Evolutionary conservation across 2,113 vertebrate genomes (phyloP), one percentile per base, ranked within the genome.

Genomic region (Ageneiosus marmoratus): DNA sequence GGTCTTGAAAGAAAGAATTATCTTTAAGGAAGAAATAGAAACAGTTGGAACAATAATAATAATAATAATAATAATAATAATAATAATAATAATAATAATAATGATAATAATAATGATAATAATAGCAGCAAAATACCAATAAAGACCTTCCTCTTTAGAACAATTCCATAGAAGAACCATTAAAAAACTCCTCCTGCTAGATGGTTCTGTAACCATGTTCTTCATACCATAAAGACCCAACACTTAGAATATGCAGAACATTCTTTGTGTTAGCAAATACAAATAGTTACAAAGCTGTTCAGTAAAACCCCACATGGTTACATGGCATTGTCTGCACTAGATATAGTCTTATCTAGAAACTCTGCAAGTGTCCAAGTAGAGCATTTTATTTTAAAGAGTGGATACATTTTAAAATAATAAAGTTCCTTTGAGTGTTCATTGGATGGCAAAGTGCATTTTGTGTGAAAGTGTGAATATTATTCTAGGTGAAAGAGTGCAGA

Each of bases 1-100:
- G 89, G 86, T 94, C 93, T 88, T 93, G 93, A 86, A 89, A 76
- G 86, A 90, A 92, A 2, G 90, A 86, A 83, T 85, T 86, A 55
- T 94, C 94, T 94, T 75, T n/a, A 89, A 83, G 90, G 69, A 88
- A 75, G 83, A 70, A 80, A 89, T n/a, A 48, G 24, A 5, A 80
- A 60, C 8, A 69, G 29, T 32, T 37, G n/a, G 50, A 74, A 27
- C 24, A 55, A 69, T 34, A 44, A 20, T 11, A 77, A 69, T 69
- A 74, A 41, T 3, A 78, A 55, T 7, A 32, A 63, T 18, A 63
- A 32, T 4, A 29, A 62, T 4, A 62, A 20, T 8, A 67, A 18
- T 65, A 18, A 34, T 65, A 65, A 1, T 58, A 62, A 63, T 50
- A 67, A 32, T 10, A 44, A 65, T 44, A 29, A 27, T 18, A 77